Evolutionary conservation across 1,140 invertebrate genomes (phyloP), one percentile per base, ranked within the genome.

Genomic region (Wiebesia pumilae): DNA sequence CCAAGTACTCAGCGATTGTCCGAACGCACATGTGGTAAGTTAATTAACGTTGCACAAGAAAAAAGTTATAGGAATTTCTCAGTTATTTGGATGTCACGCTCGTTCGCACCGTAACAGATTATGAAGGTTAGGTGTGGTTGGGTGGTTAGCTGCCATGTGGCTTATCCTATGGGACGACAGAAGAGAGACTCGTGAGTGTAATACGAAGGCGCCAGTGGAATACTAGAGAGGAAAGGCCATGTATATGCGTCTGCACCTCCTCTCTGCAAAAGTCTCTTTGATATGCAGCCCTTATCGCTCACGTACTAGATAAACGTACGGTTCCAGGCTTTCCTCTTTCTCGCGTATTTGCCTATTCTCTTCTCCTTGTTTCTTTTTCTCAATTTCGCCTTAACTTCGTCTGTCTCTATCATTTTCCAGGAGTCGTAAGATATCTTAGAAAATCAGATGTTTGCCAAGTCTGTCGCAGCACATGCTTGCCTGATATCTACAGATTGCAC

Each of bases 391-490:
- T 62, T 62, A 62, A 16, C 12, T 38, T 33, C 6, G 33, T 14
- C 35, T 33, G 33, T 71, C 69, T 38, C 35, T 71, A 38, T 71
- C 69, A 71, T 71, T 71, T 71, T 38, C 1, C 12, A 16, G 35
- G 38, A 24, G n/a, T 62, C 54, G 16, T 58, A n/a, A 58, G 30
- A 43, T 35, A 80, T 62, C 47, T 24, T 24, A 19, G 30, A 83
- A 83, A 71, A 33, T 51, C 47, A 51, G 81, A 54, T 71, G 71
- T 62, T 83, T 83, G 81, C 81, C 81, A 83, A 83, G 47, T 83
- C 69, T 78, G 43, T 30, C 51, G 24, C 21, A 10, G 21, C 3
- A 0, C 35, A 7, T 16, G 58, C 14, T 33, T 21, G 10, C 10
- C 27, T 78, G 67, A 82, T 35, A 82, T 71, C 27, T 82, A 30